Base-by-base conservation (phyloP, 2,797 vertebrate genomes). In the Xenops minutus region DNA sequence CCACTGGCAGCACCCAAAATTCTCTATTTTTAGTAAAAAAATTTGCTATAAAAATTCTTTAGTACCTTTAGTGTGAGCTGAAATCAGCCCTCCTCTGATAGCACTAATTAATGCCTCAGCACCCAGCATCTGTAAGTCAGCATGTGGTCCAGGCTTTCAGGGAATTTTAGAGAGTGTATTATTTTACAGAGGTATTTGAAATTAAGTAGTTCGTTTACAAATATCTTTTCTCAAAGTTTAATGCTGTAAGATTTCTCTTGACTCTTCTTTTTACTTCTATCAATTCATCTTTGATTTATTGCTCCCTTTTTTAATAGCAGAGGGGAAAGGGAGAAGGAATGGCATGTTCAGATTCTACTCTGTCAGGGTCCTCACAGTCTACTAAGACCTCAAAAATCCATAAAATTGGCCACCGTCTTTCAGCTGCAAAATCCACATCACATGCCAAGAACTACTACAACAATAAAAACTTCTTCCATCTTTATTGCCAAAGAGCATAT, bases 311-410 rank as follows among this genome's bases (percentile, higher is more conserved):
- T 86, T 75, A 75, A 67, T 13, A 85, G 76, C 48, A 83, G 56
- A 51, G 14, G 10, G 44, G 49, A 41, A 85, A 14, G 66, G 32
- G 37, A 75, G 56, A 36, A 81, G 55, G 48, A 46, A 58, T 63
- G 10, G 6, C 5, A 4, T n/a, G 21, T 32, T 81, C 37, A 88
- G 71, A 94, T 89, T 55, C 32, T 68, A 41, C 32, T 80, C 56
- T 66, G 12, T 36, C 64, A 89, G 64, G 66, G 72, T 67, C 85
- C 84, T 94, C 29, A 61, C 30, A 82, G 82, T 76, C 66, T 92
- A 94, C 59, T 52, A 88, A 92, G 56, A 93, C 20, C 72, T 95
- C 56, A 83, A 95, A 96, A 93, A 95, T 73, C 67, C 43, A 63
- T 94, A 77, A 96, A 96, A 91, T 61, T 83, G 9, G 43, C 63